phyloP scores from a whole-genome alignment of 1,140 invertebrate species.

The Neodiprion pinetum region DNA sequence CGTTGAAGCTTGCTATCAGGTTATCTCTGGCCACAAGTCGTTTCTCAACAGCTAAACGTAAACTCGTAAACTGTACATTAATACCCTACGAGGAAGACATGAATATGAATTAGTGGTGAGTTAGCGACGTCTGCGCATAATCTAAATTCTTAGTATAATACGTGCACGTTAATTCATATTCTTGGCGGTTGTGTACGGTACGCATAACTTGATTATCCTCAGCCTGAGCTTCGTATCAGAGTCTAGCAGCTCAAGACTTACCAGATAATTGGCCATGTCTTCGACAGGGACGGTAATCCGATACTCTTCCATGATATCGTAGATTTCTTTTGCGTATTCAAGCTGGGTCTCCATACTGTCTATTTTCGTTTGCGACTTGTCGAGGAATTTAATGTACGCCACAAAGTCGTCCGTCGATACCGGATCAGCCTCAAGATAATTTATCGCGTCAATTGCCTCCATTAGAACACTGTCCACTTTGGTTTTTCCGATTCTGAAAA shows the following conservation, averaged over 20 bases:
- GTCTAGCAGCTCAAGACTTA: conserved; percentile 32
- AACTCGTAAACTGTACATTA: conserved; percentile 42
- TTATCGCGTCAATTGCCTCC: conserved; percentile 68
- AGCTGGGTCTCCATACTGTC: conserved; percentile 70
- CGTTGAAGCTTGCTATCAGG: conserved; percentile 65
- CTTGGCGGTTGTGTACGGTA: neutral
- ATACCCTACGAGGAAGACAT: conserved; percentile 39
- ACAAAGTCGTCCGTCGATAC: conserved; percentile 72
- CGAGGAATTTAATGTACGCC: conserved; percentile 72
- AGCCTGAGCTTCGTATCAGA: conserved; percentile 5
- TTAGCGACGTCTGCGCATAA: neutral
- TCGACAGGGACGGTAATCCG: conserved; percentile 68
- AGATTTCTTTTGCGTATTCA: conserved; percentile 75
- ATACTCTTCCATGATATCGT: conserved; percentile 77
- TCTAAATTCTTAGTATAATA: neutral
- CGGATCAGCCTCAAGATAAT: conserved; percentile 69
- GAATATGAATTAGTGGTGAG: neutral
- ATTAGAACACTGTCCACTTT: conserved; percentile 67
- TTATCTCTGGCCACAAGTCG: conserved; percentile 63
- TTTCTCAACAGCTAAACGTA: conserved; percentile 62
- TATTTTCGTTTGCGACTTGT: conserved; percentile 67
- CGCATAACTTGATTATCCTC: neutral
- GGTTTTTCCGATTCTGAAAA: conserved; percentile 65
- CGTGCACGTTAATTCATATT: no score
- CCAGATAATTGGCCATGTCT: conserved; percentile 69